Percentiles rank a stretch among this genome's conserved stretches.
These are phyloP conservation scores for Eustalomyia histrio DNA, from an alignment of 2,888 invertebrate genomes.

Conservation along the genomic window DNA sequence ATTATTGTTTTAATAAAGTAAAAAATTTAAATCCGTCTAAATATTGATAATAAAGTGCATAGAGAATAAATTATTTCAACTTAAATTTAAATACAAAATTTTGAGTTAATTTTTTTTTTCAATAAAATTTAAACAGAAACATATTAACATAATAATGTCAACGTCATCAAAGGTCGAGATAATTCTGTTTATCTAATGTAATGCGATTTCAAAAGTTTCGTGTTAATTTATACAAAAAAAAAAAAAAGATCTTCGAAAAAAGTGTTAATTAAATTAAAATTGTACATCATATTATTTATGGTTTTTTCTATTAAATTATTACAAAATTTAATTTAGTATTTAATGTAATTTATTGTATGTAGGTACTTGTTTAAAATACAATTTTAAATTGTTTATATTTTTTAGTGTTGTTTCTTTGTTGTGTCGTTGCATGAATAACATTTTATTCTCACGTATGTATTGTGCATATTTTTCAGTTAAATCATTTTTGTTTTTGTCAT, in stretches of 20 bases:
- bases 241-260: background rate
- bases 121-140: slow-evolving; percentile 2
- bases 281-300: background rate
- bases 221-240: background rate
- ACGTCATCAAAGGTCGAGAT: slow-evolving; percentile 62
- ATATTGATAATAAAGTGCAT: background rate
- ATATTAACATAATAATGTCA: slow-evolving; percentile 38
- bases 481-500: background rate
- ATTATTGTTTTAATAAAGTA: slow-evolving; percentile 33
- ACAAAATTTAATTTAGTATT: background rate
- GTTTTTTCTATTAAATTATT: slow-evolving; percentile 4
- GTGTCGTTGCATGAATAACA: background rate
- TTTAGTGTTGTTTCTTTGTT: background rate
- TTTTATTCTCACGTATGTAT: background rate
- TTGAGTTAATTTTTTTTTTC: slow-evolving; percentile 5
- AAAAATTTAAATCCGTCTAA: slow-evolving; percentile 15
- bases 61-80: background rate
- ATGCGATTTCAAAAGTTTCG: background rate
- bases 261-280: background rate
- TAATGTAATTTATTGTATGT: background rate
- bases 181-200: background rate
- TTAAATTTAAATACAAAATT: background rate
- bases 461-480: background rate
- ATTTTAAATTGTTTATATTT: background rate
- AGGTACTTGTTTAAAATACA: background rate